phyloP scores from a whole-genome alignment of 2,888 invertebrate species.

The Tachina grossa region DNA sequence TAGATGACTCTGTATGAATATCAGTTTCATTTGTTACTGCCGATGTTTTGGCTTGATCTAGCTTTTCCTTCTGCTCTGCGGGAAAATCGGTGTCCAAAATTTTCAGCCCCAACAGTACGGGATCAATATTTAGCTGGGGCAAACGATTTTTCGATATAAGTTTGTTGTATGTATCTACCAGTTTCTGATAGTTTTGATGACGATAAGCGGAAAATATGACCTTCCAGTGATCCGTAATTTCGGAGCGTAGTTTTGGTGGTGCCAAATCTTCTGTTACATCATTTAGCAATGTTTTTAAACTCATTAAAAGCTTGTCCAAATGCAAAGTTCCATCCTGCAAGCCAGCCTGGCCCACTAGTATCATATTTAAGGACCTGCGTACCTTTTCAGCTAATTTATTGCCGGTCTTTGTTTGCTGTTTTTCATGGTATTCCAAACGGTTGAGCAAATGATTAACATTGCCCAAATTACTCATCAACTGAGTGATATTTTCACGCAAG shows the following conservation, averaged over 20 bases:
- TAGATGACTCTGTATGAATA: not conserved
- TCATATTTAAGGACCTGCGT: slow-evolving; percentile 84
- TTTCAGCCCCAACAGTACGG: slow-evolving; percentile 75
- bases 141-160: slow-evolving; percentile 77
- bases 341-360: slow-evolving; percentile 85
- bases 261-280: slow-evolving; percentile 79
- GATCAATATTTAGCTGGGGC: slow-evolving; percentile 76
- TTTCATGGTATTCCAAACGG: slow-evolving; percentile 83
- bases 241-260: slow-evolving; percentile 82
- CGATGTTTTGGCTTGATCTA: slow-evolving; percentile 62
- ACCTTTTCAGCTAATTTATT: slow-evolving; percentile 83
- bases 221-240: slow-evolving; percentile 84
- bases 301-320: slow-evolving; percentile 82
- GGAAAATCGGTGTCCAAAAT: slow-evolving; percentile 71
- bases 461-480: slow-evolving; percentile 82
- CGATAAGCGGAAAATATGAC: slow-evolving; percentile 84
- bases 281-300: slow-evolving; percentile 76
- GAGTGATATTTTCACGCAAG: slow-evolving; percentile 78
- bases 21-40: not conserved
- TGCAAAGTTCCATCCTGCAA: slow-evolving; percentile 84
- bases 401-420: slow-evolving; percentile 82
- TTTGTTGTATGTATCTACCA: slow-evolving; percentile 77
- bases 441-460: slow-evolving; percentile 83
- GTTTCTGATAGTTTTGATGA: slow-evolving; percentile 78
- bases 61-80: slow-evolving; percentile 72